Percentiles rank a stretch among this genome's conserved stretches.
Conservation (phyloP, 2,113 vertebrate genomes). For the Phalacrocorax pelagicus region DNA sequence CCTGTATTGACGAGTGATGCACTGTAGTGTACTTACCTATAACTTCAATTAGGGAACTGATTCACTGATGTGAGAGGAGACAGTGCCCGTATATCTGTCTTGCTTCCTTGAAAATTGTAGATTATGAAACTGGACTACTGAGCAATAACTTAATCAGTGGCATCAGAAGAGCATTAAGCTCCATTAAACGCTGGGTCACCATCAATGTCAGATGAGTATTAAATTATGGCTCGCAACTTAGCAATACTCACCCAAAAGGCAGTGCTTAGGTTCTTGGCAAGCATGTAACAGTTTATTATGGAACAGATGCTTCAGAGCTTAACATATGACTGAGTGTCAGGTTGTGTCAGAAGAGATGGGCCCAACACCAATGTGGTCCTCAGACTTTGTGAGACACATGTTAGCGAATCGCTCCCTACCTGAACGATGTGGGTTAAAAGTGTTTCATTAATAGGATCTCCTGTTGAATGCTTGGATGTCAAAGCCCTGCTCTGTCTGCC, state of each 20-base stretch:
- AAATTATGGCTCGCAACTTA: slow-evolving; percentile 67
- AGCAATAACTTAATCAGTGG: slow-evolving; percentile 69
- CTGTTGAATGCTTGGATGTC: neutral
- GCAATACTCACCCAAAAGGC: slow-evolving; percentile 52
- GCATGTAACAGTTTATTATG: slow-evolving; percentile 18
- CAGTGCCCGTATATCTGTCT: slow-evolving; percentile 40
- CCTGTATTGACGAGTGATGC: neutral
- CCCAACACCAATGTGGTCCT: neutral
- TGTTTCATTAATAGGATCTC: slow-evolving; percentile 1
- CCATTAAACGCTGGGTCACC: slow-evolving; percentile 61
- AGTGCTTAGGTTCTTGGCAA: slow-evolving; percentile 62
- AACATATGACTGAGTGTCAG: slow-evolving; percentile 42
- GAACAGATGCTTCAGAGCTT: slow-evolving; percentile 52
- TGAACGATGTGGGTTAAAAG: neutral
- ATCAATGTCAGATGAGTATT: slow-evolving; percentile 65
- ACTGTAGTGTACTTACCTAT: slow-evolving; percentile 5
- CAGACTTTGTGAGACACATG: neutral
- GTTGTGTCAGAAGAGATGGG: slow-evolving; percentile 21
- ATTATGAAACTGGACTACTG: slow-evolving; percentile 57
- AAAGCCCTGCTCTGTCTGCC: neutral
- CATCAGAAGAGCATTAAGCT: slow-evolving; percentile 67
- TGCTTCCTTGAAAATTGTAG: slow-evolving; percentile 38
- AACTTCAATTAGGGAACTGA: slow-evolving; percentile 47
- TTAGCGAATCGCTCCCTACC: neutral
- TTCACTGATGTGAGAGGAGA: slow-evolving; percentile 45